These are phyloP conservation scores for Tortrix viridana DNA, from an alignment of 2,888 invertebrate species.

Conservation along the genomic window DNA sequence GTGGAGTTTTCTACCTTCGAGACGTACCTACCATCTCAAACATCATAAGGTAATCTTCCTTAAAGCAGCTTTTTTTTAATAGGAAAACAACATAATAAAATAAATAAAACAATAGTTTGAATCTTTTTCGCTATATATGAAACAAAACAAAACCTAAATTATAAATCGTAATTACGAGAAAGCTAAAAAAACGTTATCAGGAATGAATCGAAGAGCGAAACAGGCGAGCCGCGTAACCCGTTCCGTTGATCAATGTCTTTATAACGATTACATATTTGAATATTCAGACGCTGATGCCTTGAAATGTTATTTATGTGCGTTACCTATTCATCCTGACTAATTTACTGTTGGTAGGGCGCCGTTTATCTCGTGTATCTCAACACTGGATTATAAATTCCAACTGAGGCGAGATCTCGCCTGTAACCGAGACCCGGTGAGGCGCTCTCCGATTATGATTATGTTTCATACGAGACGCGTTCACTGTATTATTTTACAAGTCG, in stretches of 20 bases:
- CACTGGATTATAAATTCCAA: constrained; percentile 53
- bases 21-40: constrained; percentile 23
- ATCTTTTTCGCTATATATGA: constrained; percentile 42
- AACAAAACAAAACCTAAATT: constrained; percentile 46
- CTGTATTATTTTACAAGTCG: constrained; percentile 50
- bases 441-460: constrained; percentile 58
- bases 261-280: constrained; percentile 56
- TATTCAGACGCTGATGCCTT: constrained; percentile 49
- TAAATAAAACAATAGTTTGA: constrained; percentile 49
- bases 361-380: constrained; percentile 64
- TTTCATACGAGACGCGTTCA: constrained; percentile 53
- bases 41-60: constrained; percentile 23
- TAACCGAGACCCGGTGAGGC: constrained; percentile 54
- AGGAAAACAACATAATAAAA: background rate
- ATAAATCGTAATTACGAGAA: constrained; percentile 64
- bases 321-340: constrained; percentile 60
- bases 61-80: too few relatives aligned
- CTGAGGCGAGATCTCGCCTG: constrained; percentile 54
- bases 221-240: constrained; percentile 53
- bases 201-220: constrained; percentile 52
- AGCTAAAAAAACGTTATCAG: constrained; percentile 52
- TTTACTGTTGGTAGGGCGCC: constrained; percentile 59
- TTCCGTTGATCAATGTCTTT: constrained; percentile 63
- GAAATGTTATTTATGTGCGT: constrained; percentile 51
- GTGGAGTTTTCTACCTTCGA: constrained; percentile 8